Percentiles rank a stretch among this genome's conserved stretches.
These are phyloP conservation scores for Anas platyrhynchos DNA, from an alignment of 2,113 vertebrate genomes.

Conservation along the genomic window DNA sequence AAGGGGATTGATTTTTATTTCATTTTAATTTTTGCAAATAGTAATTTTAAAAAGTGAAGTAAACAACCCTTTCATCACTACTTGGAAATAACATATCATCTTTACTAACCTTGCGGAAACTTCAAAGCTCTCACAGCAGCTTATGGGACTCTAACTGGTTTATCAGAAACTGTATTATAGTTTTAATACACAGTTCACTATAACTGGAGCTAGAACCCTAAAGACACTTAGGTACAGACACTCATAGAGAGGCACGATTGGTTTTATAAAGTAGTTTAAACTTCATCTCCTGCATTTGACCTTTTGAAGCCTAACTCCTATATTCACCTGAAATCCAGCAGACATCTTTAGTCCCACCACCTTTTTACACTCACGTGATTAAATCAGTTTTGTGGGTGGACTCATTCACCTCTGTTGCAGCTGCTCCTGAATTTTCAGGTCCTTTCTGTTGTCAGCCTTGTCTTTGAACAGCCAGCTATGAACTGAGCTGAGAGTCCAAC, in stretches of 20 bases:
- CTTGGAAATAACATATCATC: not conserved
- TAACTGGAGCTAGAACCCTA: not conserved
- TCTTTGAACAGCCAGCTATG: not conserved
- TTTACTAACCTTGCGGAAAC: not conserved
- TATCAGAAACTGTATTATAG: not conserved
- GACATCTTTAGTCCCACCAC: not conserved
- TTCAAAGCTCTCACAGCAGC: not conserved
- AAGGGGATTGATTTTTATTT: not conserved
- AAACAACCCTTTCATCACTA: not conserved
- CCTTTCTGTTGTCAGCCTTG: not conserved
- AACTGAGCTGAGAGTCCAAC: no score
- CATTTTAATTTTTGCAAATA: not conserved
- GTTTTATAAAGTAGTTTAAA: not conserved
- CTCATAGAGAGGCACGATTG: not conserved
- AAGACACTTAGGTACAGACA: not conserved
- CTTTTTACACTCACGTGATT: not conserved
- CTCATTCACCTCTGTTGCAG: not conserved
- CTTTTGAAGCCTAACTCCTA: not conserved
- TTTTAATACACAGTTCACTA: not conserved
- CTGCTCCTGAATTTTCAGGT: not conserved
- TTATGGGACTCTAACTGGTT: not conserved
- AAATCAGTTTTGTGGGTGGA: not conserved
- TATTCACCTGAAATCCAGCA: not conserved
- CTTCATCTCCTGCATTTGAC: not conserved
- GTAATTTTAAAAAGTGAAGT: not conserved